Evolutionary conservation across 2,113 vertebrate species (phyloP), one percentile per base, ranked within the genome.

Genomic region (Butorides virescens): DNA sequence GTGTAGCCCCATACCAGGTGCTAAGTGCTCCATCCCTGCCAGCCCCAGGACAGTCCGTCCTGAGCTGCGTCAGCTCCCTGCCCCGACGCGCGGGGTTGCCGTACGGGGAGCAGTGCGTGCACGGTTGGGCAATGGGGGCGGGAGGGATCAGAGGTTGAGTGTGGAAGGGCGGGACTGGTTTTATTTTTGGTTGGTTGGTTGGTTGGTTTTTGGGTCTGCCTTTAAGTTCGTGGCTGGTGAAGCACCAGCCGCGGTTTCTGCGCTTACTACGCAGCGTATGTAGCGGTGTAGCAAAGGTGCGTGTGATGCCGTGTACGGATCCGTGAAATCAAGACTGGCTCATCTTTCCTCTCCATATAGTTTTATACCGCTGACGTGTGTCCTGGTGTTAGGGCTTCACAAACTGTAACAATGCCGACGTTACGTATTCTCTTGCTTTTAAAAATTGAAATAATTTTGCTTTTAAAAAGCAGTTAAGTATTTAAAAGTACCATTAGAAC

Each of bases 91-190:
- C 0, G 4, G 77, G 20, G 7, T 7, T 74, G 70, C 42, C 8
- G 3, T 22, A 6, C 5, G 15, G n/a, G 47, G 25, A 53, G 62
- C 9, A 15, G 52, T 6, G 36, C 1, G 1, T 11, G 12, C 16
- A 12, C 17, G 37, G 10, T 22, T 56, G 46, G 20, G 32, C 34
- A 23, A 8, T 5, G 4, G 30, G 49, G 18, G 3, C 11, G 21
- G 14, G 39, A 55, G 5, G 32, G 25, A 23, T 42, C 47, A 7
- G 29, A 17, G 39, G 22, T 1, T 77, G n/a, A 47, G 29, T 7
- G 37, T n/a, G 34, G 65, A 66, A 62, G 30, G 50, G 42, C 37
- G 20, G 12, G 23, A 25, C 36, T 83, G 37, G 3, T 1, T 11
- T 42, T 37, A 70, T 62, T 32, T n/a, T n/a, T n/a, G n/a, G 7